Evolutionary conservation across 1,140 invertebrate genomes (phyloP), one percentile per base, ranked within the genome.

Genomic region (Drosophila ercepeae): DNA sequence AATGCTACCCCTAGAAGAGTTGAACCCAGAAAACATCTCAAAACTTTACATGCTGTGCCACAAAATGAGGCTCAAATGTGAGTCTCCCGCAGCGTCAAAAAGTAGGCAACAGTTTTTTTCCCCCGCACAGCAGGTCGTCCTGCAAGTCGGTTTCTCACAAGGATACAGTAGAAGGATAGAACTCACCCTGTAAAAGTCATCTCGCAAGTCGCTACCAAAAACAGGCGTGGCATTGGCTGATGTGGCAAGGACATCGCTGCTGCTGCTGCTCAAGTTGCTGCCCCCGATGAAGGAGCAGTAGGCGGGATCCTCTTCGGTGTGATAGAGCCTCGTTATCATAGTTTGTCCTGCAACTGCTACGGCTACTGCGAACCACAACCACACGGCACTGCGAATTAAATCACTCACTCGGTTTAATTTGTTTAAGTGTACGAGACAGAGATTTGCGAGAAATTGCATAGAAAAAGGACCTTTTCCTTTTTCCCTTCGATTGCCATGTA

Each of bases 261-360:
- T 53, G 75, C 46, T 53, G 41, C 41, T 76, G 48, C 52, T 81
- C 3, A 91, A 57, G 72, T 91, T 91, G 4, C 73, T 53, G 36
- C 90, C 89, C 83, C 89, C 91, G 49, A 91, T 81, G 58, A 79
- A 78, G 44, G 81, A 88, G 73, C 90, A 91, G 51, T 91, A 84
- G 60, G 69, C 76, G 49, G 90, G 90, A 73, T 91, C 84, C 69
- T 90, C 88, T 54, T 89, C 90, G 54, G 90, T 90, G 48, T 86
- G 74, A 36, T 90, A 91, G 25, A 91, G 81, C 41, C 84, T 74
- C 53, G 83, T 90, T 83, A 91, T 83, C 90, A 91, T 91, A 67
- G 65, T 81, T 76, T 19, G 16, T 44, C 18, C 25, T 23, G 32
- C 25, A 32, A 32, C 42, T 19, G 41, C n/a, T 48, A 32, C 18